phyloP scores from a whole-genome alignment of 2,113 vertebrate genomes.

The Sterrhoptilus dennistouni region DNA sequence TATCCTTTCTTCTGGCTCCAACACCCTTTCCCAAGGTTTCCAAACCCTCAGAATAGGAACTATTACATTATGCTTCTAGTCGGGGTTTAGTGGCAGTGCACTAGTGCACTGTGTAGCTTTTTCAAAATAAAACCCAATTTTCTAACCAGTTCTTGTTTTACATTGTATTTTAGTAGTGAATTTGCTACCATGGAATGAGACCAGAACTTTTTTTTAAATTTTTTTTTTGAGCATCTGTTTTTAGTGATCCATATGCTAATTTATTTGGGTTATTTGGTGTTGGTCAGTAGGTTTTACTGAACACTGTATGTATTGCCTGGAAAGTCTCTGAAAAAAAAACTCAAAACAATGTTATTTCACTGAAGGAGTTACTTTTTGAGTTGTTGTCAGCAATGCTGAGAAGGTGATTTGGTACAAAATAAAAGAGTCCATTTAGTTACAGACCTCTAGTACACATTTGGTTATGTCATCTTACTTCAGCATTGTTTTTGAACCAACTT shows the following conservation, averaged over 20 bases:
- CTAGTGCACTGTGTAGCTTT: background rate
- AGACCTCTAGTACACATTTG: background rate
- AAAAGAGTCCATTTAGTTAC: background rate
- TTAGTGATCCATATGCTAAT: background rate
- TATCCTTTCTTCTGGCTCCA: background rate
- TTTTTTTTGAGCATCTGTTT: background rate
- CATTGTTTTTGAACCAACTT: background rate
- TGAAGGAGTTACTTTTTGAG: background rate
- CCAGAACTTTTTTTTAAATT: background rate
- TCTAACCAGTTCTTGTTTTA: background rate
- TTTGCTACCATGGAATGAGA: background rate
- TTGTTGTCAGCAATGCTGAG: background rate
- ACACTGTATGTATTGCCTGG: background rate
- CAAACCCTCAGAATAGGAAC: background rate
- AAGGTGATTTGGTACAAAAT: background rate
- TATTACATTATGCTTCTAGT: background rate
- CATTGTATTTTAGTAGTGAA: background rate
- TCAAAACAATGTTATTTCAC: background rate
- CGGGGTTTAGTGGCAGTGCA: background rate
- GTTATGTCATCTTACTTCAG: background rate
- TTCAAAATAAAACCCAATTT: background rate
- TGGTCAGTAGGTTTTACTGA: background rate
- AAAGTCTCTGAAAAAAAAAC: background rate
- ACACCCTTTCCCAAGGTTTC: background rate
- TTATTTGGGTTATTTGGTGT: background rate